Base-by-base conservation (phyloP, 1,140 invertebrate species). In the Halotydeus destructor region DNA sequence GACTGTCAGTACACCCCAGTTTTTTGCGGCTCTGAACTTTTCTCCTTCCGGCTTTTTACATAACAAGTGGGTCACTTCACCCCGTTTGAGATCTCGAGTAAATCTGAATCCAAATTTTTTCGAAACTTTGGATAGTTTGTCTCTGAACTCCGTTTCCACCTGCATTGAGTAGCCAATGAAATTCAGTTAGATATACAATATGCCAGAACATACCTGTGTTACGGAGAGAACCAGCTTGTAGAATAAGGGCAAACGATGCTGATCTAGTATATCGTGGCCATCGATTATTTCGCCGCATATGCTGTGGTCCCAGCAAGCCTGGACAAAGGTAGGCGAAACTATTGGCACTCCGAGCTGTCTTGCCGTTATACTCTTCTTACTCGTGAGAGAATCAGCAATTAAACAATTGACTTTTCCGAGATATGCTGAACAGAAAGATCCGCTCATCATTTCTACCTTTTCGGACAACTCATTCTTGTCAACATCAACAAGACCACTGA, bases 161-260 rank as follows among this genome's bases (percentile, higher is more conserved):
- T n/a, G n/a, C n/a, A n/a, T n/a, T n/a, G n/a, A n/a, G n/a, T n/a
- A n/a, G n/a, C n/a, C n/a, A n/a, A n/a, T n/a, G n/a, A n/a, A n/a
- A n/a, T n/a, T n/a, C n/a, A n/a, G n/a, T n/a, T n/a, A n/a, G n/a
- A n/a, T n/a, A n/a, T 25, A 32, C 19, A 34, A 21, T 23, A 22
- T 6, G 21, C 8, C 5, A 38, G 5, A 30, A 41, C 34, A 38
- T 42, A 43, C 41, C 38, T 40, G 31, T 23, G 41, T 40, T n/a
- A 34, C 31, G 14, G 41, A 40, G 12, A 43, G 21, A n/a, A 18
- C 38, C 24, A 44, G 14, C n/a, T 26, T 26, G 33, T 44, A 18
- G 30, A 44, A 44, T 2, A 44, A 22, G 12, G 34, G 34, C 3
- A 44, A 14, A 2, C 24, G 2, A 44, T 42, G 33, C 38, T 38